Evolutionary conservation across 2,113 vertebrate genomes (phyloP).

Genomic region (Sigmodon hispidus): DNA sequence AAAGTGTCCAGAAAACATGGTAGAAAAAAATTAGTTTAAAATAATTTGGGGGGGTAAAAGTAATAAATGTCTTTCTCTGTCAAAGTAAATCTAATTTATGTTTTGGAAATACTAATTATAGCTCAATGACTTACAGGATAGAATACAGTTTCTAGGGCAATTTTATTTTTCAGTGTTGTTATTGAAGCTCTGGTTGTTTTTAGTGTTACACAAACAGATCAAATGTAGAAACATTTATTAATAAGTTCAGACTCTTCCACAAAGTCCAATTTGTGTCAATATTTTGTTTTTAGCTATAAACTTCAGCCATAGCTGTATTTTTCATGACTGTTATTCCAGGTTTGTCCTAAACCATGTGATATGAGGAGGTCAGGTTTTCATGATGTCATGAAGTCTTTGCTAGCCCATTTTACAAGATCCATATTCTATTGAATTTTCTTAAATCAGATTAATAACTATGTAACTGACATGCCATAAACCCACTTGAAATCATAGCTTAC

Average conservation of each 20-base stretch:
- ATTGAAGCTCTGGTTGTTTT: constrained; percentile 20
- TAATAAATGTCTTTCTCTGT: constrained; percentile 57
- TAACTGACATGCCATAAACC: background rate
- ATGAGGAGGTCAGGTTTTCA: background rate
- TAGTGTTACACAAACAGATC: background rate
- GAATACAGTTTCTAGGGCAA: background rate
- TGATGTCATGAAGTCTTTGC: background rate
- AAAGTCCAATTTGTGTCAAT: constrained; percentile 28
- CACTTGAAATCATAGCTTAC: constrained; percentile 41
- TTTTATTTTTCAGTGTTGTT: constrained; percentile 37
- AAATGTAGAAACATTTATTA: constrained; percentile 23
- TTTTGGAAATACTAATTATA: constrained; percentile 28
- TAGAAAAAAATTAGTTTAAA: constrained; percentile 72
- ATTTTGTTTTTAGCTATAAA: constrained; percentile 14
- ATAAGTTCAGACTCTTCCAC: constrained; percentile 6
- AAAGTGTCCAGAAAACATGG: constrained; percentile 89
- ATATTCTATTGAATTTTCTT: background rate
- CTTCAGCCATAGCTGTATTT: constrained; percentile 23
- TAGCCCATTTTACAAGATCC: background rate
- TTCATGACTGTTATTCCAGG: background rate
- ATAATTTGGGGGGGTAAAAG: constrained; percentile 36
- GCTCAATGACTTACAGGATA: background rate
- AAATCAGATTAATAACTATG: constrained; percentile 21
- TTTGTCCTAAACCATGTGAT: constrained; percentile 28
- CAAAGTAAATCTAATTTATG: constrained; percentile 1